Base-by-base conservation (phyloP, 2,888 invertebrate species). In the Leptopilina myrica region DNA sequence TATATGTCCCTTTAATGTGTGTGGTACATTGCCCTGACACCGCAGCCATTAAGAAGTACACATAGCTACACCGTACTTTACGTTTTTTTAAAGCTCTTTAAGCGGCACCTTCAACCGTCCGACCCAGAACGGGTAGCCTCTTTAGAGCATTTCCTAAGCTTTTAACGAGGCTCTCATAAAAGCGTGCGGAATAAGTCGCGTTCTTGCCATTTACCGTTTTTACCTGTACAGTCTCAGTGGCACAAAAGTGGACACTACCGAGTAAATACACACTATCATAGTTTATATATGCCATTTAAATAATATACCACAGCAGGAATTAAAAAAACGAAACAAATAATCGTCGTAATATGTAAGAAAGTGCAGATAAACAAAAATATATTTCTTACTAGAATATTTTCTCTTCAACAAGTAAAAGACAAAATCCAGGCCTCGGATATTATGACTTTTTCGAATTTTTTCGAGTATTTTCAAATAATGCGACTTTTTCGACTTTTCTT, bases 121-220 rank as follows among this genome's bases (percentile, higher is more conserved):
- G 77, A 77, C 77, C 81, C 69, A 75, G 73, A 65, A 76, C 75
- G 59, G 49, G 49, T 65, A 66, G 77, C 76, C 56, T 75, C 84
- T 87, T 88, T 85, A 86, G 84, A 85, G 86, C 87, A 86, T 88
- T 88, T 86, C 86, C 87, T 83, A 85, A 85, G 88, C 88, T 88
- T 87, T 88, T 88, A 89, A 88, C 87, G 88, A 88, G 88, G 83
- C 84, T 77, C 83, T 86, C 85, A 67, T 86, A 86, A 87, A 86
- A 86, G 83, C 81, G 78, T 79, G 64, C 56, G 40, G 78, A 56
- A 65, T 65, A 64, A 65, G 76, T 78, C n/a, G 78, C 53, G 79
- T 80, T 83, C 77, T 79, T 84, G 81, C 81, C 79, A 82, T 84
- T 84, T 84, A 80, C 78, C 64, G 76, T 62, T 77, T 40, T 65